Evolutionary conservation across 2,113 vertebrate species (phyloP).

Genomic region (Zosterops hypoxanthus): DNA sequence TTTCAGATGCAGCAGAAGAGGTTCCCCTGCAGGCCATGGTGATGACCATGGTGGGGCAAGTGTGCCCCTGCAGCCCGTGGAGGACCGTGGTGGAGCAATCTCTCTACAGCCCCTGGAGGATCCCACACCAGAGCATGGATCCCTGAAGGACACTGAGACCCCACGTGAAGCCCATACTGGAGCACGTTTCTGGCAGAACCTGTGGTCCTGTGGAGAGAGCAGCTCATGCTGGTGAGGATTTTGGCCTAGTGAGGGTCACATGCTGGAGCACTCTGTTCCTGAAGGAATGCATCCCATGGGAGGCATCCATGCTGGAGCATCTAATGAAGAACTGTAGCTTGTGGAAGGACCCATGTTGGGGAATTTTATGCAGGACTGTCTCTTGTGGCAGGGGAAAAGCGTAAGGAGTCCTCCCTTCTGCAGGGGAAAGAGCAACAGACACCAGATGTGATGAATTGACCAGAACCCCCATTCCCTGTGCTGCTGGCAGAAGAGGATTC

Average conservation of each 20-base stretch:
- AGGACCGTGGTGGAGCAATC: background rate
- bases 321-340: background rate
- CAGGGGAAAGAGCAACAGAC: background rate
- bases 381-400: background rate
- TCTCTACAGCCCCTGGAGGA: background rate
- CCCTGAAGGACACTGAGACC: background rate
- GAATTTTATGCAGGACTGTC: background rate
- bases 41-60: background rate
- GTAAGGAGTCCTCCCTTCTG: background rate
- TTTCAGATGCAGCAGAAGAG: background rate
- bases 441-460: background rate
- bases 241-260: background rate
- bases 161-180: background rate
- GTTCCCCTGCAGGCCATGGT: background rate
- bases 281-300: background rate
- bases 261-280: background rate
- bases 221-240: background rate
- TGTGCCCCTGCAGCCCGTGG: too few species aligned
- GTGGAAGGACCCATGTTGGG: background rate
- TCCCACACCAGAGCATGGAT: background rate
- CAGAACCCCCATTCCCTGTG: background rate
- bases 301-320: background rate
- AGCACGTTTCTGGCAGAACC: background rate
- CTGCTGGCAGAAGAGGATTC: background rate
- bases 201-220: background rate